Evolutionary conservation across 2,113 vertebrate genomes (phyloP), one percentile per base, ranked within the genome.

Genomic region (Picathartes gymnocephalus): DNA sequence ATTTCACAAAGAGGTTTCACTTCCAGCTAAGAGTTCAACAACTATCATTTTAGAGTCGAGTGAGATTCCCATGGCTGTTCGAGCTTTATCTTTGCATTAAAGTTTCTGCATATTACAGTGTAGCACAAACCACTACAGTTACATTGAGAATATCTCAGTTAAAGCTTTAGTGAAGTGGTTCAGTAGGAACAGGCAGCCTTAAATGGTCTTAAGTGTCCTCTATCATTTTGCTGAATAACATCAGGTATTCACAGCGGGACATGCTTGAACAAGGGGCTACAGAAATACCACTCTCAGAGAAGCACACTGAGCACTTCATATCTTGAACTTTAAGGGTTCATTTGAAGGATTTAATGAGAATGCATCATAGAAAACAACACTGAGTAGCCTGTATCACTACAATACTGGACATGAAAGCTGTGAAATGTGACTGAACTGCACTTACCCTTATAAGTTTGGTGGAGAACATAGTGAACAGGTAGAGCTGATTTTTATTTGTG

Each of bases 401-500:
- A 51, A 42, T 27, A 65, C 12, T 61, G 50, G 53, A 48, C 50
- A 50, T 7, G 57, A 33, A 53, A 27, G 37, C 64, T 74, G 44
- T 65, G 62, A 33, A 81, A 86, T 11, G 21, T 65, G 45, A 9
- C 37, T 73, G 86, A 56, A 74, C 57, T 72, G 48, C 72, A 81
- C 97, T 95, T 42, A 98, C 98, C 96, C 97, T 98, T 74, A 27
- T 81, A 73, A 98, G 96, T 88, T 98, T 97, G 2, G 95, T 96
- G 58, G 98, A 97, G 79, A 98, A 97, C 96, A 99, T 97, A 60
- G 96, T 93, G 95, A 99, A 97, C 93, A 97, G 96, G 94, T 98
- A 99, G 65, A 99, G 97, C 83, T 99, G 99, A 31, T 98, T 98
- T 85, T 95, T 97, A 81, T 95, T 97, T 51, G 99, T 99, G 96